Conservation (phyloP, 2,888 invertebrate genomes). For the Agonopterix alstromeriana region DNA sequence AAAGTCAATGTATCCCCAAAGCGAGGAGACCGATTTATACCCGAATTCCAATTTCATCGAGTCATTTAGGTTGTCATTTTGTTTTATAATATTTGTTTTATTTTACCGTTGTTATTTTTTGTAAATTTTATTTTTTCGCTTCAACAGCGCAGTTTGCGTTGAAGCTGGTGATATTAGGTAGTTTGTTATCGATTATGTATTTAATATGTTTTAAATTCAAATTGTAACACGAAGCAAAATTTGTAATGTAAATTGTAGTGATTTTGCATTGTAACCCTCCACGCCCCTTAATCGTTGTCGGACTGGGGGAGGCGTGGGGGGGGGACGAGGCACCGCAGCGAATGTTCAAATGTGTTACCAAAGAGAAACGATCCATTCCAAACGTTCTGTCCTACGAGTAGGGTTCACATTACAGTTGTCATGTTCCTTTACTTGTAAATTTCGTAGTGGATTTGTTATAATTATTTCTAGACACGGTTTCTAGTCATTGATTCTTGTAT, state of each 20-base stretch:
- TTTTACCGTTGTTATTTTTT: constrained; percentile 67
- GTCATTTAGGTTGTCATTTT: constrained; percentile 27
- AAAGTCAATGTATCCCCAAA: neutral
- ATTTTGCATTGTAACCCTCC: neutral
- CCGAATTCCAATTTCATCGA: constrained; percentile 40
- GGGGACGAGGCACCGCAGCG: constrained; percentile 12
- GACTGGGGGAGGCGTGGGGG: neutral
- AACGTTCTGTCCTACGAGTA: constrained; percentile 19
- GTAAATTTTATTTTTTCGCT: constrained; percentile 63
- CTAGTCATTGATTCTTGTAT: constrained; percentile 71
- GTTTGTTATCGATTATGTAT: constrained; percentile 42
- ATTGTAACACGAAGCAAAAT: constrained; percentile 13
- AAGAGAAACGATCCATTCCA: constrained; percentile 59
- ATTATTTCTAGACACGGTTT: constrained; percentile 59
- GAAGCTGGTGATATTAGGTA: constrained; percentile 69
- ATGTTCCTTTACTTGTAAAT: constrained; percentile 42
- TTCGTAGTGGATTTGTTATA: constrained; percentile 38
- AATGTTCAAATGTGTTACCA: constrained; percentile 66
- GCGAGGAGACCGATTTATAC: constrained; percentile 20
- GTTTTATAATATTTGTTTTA: constrained; percentile 57
- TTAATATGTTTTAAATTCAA: constrained; percentile 18
- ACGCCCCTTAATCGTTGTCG: no score
- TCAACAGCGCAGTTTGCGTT: constrained; percentile 32
- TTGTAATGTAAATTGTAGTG: neutral
- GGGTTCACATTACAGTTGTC: constrained; percentile 31